These are phyloP conservation scores for Oriolus oriolus DNA, from an alignment of 2,113 vertebrate species.

Conservation along the genomic window DNA sequence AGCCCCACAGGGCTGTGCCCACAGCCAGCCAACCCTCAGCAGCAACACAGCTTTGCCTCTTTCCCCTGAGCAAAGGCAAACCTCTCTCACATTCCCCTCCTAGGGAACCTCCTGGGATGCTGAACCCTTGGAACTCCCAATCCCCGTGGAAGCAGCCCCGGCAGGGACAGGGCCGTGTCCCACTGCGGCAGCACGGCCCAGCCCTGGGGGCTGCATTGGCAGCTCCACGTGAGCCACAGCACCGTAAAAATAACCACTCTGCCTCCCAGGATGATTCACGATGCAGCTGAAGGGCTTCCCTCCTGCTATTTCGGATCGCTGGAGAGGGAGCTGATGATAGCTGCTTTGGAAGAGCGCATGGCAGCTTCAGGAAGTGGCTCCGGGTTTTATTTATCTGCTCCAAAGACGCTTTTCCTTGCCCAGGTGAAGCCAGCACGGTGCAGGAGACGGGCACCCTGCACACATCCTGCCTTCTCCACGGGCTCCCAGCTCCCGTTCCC, in stretches of 20 bases:
- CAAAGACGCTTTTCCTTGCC: fast-evolving
- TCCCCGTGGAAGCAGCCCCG: neutral
- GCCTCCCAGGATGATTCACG: constrained; percentile 19
- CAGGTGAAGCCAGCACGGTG: fast-evolving
- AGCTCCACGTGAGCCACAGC: neutral
- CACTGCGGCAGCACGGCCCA: neutral
- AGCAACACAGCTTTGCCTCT: neutral
- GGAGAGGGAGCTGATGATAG: neutral
- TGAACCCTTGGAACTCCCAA: fast-evolving
- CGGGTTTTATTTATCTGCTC: neutral
- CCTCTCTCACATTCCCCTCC: neutral
- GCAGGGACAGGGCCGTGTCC: neutral
- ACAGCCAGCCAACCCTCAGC: fast-evolving
- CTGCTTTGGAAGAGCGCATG: neutral
- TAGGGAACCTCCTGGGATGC: fast-evolving
- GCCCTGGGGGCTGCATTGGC: neutral
- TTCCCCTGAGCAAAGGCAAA: neutral
- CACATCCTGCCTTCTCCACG: fast-evolving
- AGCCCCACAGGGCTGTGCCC: neutral
- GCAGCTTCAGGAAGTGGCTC: neutral
- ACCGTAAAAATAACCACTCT: neutral
- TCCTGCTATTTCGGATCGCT: neutral
- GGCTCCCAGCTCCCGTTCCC: neutral
- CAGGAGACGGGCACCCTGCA: neutral
- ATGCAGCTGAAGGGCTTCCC: constrained; percentile 47